A percentile compares a stretch with the other conserved stretches of the same genome.
Evolutionary conservation across 2,888 invertebrate genomes (phyloP).

Genomic region (Lasius fuliginosus): DNA sequence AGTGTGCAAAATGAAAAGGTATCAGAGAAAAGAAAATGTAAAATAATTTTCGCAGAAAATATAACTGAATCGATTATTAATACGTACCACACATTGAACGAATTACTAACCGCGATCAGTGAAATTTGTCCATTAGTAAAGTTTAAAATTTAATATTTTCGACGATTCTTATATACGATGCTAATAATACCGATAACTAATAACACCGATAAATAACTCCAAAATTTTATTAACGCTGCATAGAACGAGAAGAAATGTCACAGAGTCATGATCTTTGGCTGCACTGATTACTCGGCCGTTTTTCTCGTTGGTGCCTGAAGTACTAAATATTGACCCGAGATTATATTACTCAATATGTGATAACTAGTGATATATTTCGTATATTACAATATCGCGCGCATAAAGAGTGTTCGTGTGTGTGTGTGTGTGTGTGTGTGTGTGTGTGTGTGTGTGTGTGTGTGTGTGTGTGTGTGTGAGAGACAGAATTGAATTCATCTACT

Average conservation of each 20-base stretch:
- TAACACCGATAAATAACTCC: background rate
- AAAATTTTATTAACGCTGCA: conserved; percentile 10
- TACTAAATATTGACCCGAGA: conserved; percentile 56
- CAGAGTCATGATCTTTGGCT: conserved; percentile 48
- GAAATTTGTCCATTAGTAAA: background rate
- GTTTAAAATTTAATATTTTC: background rate
- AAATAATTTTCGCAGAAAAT: background rate
- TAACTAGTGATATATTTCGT: conserved; percentile 24
- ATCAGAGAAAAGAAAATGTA: background rate
- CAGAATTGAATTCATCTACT: background rate
- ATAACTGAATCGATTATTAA: background rate
- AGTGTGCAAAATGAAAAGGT: background rate
- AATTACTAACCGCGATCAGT: background rate
- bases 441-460: no score
- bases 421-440: no score
- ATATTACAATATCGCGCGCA: background rate
- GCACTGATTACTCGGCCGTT: conserved; percentile 49
- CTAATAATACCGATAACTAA: background rate
- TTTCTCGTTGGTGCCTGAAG: conserved; percentile 4
- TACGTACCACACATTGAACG: background rate
- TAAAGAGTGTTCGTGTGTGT: no score
- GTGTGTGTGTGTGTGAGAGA: background rate
- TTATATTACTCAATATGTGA: conserved; percentile 10
- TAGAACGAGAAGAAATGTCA: conserved; percentile 10
- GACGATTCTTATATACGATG: background rate